phyloP scores from a whole-genome alignment of 2,888 invertebrate genomes.

The Oegoconia quadripuncta region DNA sequence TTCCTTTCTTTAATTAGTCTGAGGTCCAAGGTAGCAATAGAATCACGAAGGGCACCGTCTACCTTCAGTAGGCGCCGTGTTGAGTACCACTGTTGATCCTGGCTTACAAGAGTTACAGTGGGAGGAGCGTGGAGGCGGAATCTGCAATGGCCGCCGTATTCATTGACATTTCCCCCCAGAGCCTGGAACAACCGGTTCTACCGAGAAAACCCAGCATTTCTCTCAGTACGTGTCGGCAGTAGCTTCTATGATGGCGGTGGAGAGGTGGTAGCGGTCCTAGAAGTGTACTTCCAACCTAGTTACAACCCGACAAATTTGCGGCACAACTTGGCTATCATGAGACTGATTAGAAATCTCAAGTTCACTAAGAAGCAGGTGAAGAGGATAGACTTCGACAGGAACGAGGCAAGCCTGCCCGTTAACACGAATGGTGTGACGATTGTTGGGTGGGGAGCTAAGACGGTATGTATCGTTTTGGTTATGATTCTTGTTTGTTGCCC shows the following conservation, averaged over 20 bases:
- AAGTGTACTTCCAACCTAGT: slow-evolving; percentile 56
- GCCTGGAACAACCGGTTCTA: slow-evolving; percentile 64
- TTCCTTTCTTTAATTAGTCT: too few species aligned
- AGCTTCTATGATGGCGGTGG: slow-evolving; percentile 48
- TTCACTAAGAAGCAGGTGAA: slow-evolving; percentile 32
- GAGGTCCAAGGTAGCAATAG: too few species aligned
- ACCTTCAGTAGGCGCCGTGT: too few species aligned
- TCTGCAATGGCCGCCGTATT: not conserved
- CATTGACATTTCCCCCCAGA: slow-evolving; percentile 24
- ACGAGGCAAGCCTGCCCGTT: slow-evolving; percentile 27
- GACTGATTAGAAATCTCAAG: slow-evolving; percentile 39
- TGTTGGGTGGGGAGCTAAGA: slow-evolving; percentile 59
- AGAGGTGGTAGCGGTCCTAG: slow-evolving; percentile 45
- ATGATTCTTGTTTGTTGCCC: too few species aligned
- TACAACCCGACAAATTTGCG: slow-evolving; percentile 50
- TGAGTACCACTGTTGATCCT: too few species aligned
- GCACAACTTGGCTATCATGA: slow-evolving; percentile 53
- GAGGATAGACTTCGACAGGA: slow-evolving; percentile 50
- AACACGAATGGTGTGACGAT: slow-evolving; percentile 46
- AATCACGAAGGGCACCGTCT: too few species aligned
- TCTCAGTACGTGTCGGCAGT: slow-evolving; percentile 57
- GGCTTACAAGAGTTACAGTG: too few species aligned
- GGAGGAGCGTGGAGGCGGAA: too few species aligned
- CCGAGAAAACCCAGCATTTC: slow-evolving; percentile 59
- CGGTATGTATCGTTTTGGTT: too few species aligned